These are phyloP conservation scores for Rhabdomys dilectus DNA, from an alignment of 2,113 vertebrate genomes.

Conservation along the genomic window DNA sequence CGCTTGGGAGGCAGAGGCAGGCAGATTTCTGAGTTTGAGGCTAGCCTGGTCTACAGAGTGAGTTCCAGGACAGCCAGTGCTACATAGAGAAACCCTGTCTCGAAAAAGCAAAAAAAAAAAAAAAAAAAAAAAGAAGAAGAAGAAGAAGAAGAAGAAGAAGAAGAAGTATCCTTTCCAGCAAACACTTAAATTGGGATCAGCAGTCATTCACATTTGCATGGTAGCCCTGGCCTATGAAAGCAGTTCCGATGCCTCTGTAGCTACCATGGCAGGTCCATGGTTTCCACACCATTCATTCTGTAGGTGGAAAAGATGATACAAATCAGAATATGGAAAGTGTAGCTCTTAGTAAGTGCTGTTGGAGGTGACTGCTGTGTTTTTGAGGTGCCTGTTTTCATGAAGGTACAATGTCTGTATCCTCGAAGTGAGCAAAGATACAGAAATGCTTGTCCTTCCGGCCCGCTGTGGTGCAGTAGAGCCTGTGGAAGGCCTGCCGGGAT, in stretches of 20 bases:
- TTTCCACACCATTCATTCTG: background rate
- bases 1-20: no score
- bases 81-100: no score
- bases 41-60: no score
- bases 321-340: background rate
- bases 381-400: conserved; percentile 34
- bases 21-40: no score
- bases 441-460: conserved; percentile 67
- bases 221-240: background rate
- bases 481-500: conserved; percentile 65
- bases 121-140: no score
- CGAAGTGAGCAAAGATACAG: conserved; percentile 76
- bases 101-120: no score
- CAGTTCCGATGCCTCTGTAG: background rate
- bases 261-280: background rate
- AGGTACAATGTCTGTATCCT: conserved; percentile 53
- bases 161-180: background rate
- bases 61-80: no score
- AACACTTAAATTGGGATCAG: background rate
- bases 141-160: no score
- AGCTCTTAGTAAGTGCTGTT: background rate
- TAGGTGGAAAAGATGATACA: background rate
- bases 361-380: conserved; percentile 66
- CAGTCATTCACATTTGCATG: background rate
- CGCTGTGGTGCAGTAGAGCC: conserved; percentile 60